Evolutionary conservation across 2,888 invertebrate species (phyloP), one percentile per base, ranked within the genome.

Genomic region (Dolichomitus sp.): DNA sequence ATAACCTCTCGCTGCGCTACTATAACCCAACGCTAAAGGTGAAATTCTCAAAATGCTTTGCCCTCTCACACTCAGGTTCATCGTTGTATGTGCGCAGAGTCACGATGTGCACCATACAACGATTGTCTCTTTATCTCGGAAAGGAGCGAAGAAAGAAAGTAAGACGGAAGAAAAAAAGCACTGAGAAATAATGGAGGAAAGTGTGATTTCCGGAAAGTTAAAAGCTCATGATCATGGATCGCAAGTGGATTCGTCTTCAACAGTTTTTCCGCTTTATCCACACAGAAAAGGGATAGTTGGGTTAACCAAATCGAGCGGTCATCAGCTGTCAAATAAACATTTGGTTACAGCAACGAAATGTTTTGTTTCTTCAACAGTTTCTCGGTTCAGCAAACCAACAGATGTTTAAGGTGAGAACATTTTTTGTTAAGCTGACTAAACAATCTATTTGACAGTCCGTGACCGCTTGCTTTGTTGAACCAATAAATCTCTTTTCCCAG

Each of bases 121-220:
- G 37, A 40, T 14, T 59, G 33, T 45, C 14, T 61, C 45, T 61
- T 50, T 59, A 40, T 6, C 19, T 42, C 42, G 40, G 33, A 76
- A 68, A 59, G 27, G 37, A 59, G 37, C 17, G 37, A 59, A 7
- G 59, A 37, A 37, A 59, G n/a, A 7, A 33, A n/a, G 17, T 33
- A 33, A 52, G 50, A 45, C 68, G 68, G 68, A 48, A 59, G 80
- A 80, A 83, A 87, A 85, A 88, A 85, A 87, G 88, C 88, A 84
- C 86, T 86, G 88, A 87, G 89, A 91, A 91, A 91, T 92, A 92
- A 91, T 92, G 90, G 92, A 90, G 89, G 90, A 90, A 92, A 92
- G 91, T 92, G 92, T 92, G 92, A 92, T 93, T 93, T 93, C 91
- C 91, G 90, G 80, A 88, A 92, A 91, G 92, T 92, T 92, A 91